Evolutionary conservation across 2,113 vertebrate genomes (phyloP).

Genomic region (Aramus guarauna): DNA sequence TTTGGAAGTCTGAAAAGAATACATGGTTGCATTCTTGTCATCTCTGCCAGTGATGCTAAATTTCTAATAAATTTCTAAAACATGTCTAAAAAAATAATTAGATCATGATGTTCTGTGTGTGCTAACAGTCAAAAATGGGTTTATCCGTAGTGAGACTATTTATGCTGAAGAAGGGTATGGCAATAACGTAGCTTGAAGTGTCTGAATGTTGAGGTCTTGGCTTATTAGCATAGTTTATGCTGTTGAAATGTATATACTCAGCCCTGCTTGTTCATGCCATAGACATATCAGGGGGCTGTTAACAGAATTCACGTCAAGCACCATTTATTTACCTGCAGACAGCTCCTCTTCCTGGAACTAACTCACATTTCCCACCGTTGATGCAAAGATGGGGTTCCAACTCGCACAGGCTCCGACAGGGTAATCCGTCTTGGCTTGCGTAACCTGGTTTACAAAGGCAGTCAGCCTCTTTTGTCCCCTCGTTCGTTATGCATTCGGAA

Average conservation of each 20-base stretch:
- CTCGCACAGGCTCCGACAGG: slow-evolving; percentile 80
- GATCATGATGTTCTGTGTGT: not conserved
- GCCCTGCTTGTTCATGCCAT: not conserved
- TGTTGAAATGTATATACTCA: not conserved
- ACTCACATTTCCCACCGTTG: slow-evolving; percentile 73
- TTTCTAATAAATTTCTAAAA: not conserved
- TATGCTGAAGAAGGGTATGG: not conserved
- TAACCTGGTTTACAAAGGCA: slow-evolving; percentile 82
- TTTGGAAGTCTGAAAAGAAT: not conserved
- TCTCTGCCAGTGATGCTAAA: not conserved
- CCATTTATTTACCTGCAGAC: slow-evolving; percentile 80
- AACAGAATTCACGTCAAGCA: not conserved
- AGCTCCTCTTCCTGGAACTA: slow-evolving; percentile 76
- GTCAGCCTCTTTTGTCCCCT: slow-evolving; percentile 74
- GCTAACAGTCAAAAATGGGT: not conserved
- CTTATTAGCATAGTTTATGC: not conserved
- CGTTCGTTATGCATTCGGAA: slow-evolving; percentile 77
- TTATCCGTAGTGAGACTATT: not conserved
- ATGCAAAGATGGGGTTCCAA: slow-evolving; percentile 71
- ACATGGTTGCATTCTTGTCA: not conserved
- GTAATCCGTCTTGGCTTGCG: slow-evolving; percentile 61
- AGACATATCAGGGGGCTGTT: not conserved
- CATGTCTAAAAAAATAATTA: not conserved
- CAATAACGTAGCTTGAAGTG: not conserved
- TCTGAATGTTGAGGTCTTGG: not conserved